These are phyloP conservation scores for Illadopsis cleaveri DNA, from an alignment of 2,113 vertebrate genomes.

Conservation along the genomic window DNA sequence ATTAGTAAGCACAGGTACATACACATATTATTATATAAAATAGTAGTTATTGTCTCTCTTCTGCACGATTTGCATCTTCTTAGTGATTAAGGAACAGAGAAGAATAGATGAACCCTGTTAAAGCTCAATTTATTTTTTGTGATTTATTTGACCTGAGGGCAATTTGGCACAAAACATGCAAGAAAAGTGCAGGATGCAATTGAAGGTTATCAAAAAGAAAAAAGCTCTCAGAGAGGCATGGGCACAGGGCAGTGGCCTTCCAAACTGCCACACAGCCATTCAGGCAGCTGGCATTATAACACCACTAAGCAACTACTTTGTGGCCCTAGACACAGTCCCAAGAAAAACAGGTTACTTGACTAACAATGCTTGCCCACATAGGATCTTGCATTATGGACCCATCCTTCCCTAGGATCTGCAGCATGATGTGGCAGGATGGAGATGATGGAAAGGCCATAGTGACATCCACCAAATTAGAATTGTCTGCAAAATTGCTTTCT, in stretches of 20 bases:
- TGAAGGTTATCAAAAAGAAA: neutral
- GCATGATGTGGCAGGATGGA: neutral
- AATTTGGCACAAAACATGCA: neutral
- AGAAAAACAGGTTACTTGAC: neutral
- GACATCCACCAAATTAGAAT: neutral
- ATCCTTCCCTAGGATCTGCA: neutral
- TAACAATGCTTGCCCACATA: rapidly evolving
- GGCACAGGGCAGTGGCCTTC: neutral
- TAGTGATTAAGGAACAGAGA: neutral
- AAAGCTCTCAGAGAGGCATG: neutral
- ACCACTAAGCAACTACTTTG: neutral
- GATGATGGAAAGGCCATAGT: neutral
- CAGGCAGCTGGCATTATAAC: neutral
- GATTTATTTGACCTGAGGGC: neutral
- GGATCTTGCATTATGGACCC: rapidly evolving
- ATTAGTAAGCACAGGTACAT: neutral
- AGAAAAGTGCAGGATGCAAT: neutral
- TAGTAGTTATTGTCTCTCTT: neutral
- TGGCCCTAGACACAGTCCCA: too few species aligned
- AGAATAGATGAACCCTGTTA: neutral
- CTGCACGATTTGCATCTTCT: neutral
- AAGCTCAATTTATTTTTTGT: neutral
- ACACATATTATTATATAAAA: neutral
- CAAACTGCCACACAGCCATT: neutral
- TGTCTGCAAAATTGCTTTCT: neutral